Base-by-base conservation (phyloP, 1,140 invertebrate genomes). In the Babylonia areolata region DNA sequence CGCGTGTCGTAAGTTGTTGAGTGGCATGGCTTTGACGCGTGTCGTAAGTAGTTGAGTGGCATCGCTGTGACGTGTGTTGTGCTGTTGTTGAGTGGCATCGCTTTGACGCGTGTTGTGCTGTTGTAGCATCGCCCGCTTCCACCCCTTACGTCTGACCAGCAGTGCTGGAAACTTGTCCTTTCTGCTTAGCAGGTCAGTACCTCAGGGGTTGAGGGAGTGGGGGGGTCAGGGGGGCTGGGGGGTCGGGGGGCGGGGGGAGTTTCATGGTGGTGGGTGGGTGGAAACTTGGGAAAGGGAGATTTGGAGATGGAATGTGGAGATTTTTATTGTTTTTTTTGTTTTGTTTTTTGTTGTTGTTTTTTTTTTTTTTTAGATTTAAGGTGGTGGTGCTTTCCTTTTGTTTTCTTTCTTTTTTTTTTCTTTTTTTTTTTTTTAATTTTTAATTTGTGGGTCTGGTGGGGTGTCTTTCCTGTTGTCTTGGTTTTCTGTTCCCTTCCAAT, bases 121-220 rank as follows among this genome's bases (percentile, higher is more conserved):
- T 84, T 75, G 64, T 84, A 84, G 82, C 69, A 46, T 84, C n/a
- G 69, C 82, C 35, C 35, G 82, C 28, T 84, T 84, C 39, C 82
- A 84, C 82, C 58, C 40, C 46, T 58, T 12, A 42, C 82, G 11
- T 73, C 64, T 73, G 54, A 51, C 58, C 40, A 84, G 82, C 40
- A 84, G 64, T 12, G 64, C 82, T n/a, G 39, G 64, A 28, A 64
- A 46, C 20, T 46, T 84, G 23, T 84, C 82, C 69, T 71, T 84
- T 33, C 64, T 84, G 3, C 37, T 73, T 28, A 84, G 28, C 37
- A 84, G 82, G 82, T 84, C 64, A 73, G 82, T 84, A 33, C 58
- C 6, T 15, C 20, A n/a, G 71, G 0, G 33, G 31, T 73, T 9
- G 1, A 35, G 35, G 71, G 31, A 35, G 5, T 2, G 28, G 23